Evolutionary conservation across 2,797 vertebrate genomes (phyloP).

Genomic region (Sebastes kiyomatsui): DNA sequence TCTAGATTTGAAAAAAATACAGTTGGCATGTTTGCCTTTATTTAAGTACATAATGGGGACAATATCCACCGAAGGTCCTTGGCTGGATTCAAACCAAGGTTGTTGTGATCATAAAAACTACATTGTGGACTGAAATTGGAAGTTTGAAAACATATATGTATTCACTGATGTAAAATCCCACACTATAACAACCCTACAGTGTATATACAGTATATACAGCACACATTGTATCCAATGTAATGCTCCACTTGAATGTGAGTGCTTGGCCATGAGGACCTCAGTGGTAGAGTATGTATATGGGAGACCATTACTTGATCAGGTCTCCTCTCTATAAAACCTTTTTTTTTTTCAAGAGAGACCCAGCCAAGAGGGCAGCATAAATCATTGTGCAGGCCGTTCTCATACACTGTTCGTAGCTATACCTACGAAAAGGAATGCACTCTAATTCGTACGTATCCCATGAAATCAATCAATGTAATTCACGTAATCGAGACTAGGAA

Average conservation of each 20-base stretch:
- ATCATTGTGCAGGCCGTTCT: accelerated
- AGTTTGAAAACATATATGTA: not conserved
- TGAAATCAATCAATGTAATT: too few species aligned
- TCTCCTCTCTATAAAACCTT: not conserved
- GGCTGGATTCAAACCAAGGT: not conserved
- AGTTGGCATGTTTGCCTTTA: not conserved
- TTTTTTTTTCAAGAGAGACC: not conserved
- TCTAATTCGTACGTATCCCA: accelerated
- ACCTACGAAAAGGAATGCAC: too few species aligned
- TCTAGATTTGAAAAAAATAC: not conserved
- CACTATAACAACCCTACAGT: not conserved
- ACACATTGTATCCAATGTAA: not conserved
- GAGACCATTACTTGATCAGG: not conserved
- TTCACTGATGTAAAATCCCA: not conserved
- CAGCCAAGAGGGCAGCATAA: not conserved
- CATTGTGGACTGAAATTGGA: not conserved
- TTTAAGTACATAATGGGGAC: not conserved
- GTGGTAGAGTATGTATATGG: not conserved
- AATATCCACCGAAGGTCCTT: not conserved
- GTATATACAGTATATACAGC: not conserved
- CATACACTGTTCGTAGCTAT: too few species aligned
- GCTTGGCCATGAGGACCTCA: not conserved
- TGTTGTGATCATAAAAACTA: not conserved
- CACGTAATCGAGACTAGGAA: too few species aligned
- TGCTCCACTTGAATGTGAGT: not conserved